phyloP scores from a whole-genome alignment of 2,797 vertebrate species.

The Lutjanus argentimaculatus region DNA sequence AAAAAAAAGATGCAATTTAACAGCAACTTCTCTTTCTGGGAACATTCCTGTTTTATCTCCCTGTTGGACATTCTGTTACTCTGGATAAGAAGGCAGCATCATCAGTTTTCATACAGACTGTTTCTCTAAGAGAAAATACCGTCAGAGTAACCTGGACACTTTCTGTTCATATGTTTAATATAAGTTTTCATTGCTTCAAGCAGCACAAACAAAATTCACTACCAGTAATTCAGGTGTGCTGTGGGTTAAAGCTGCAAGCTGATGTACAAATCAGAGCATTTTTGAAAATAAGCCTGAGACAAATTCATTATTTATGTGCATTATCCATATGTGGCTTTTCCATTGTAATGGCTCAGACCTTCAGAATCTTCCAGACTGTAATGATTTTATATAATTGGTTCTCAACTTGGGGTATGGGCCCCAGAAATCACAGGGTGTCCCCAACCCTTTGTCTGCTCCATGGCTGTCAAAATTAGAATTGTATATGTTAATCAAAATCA shows the following conservation, averaged over 20 bases:
- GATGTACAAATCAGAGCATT: neutral
- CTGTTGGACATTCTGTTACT: neutral
- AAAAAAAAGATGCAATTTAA: neutral
- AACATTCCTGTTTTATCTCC: neutral
- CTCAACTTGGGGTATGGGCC: too few species aligned
- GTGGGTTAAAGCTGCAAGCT: neutral
- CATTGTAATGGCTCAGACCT: neutral
- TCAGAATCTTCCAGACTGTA: neutral
- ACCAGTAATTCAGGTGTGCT: neutral
- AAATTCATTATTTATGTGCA: conserved; percentile 8
- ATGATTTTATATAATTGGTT: too few species aligned
- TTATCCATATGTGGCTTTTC: neutral
- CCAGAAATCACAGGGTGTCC: too few species aligned
- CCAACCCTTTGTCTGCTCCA: too few species aligned
- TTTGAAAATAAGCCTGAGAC: neutral
- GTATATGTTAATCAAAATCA: too few species aligned
- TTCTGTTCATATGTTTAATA: too few species aligned
- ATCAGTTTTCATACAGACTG: neutral
- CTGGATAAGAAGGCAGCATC: neutral
- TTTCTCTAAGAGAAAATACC: neutral
- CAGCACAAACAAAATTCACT: too few species aligned
- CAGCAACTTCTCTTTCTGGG: neutral
- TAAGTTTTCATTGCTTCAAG: too few species aligned
- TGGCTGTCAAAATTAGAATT: too few species aligned
- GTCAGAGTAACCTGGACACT: too few species aligned